Conservation (phyloP, 2,797 vertebrate species). For the Psittacula derbiana region DNA sequence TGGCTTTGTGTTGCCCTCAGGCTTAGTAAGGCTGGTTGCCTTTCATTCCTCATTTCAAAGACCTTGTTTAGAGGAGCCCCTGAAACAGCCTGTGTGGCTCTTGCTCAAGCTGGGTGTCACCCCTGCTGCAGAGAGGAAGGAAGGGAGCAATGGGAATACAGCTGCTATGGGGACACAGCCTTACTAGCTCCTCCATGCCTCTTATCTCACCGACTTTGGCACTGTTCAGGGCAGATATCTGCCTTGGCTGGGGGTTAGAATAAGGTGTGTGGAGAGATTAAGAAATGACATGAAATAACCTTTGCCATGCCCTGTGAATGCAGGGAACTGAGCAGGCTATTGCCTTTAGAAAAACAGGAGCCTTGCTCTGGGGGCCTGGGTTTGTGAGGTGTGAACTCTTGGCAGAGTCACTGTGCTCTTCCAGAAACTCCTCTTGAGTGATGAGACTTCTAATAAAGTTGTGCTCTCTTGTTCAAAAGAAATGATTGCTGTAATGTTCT, state of each 20-base stretch:
- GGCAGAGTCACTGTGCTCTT: background rate
- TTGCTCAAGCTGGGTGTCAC: background rate
- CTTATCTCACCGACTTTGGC: background rate
- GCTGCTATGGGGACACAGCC: background rate
- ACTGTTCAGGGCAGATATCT: background rate
- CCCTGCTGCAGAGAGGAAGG: background rate
- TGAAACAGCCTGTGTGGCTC: background rate
- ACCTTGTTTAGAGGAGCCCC: background rate
- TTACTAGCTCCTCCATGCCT: background rate
- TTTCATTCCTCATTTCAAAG: background rate
- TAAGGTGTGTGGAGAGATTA: background rate
- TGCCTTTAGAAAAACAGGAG: background rate
- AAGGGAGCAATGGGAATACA: background rate
- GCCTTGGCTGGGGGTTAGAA: background rate
- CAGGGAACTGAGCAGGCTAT: background rate
- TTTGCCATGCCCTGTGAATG: background rate
- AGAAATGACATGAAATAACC: background rate
- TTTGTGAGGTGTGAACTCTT: background rate
- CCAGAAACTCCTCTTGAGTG: background rate
- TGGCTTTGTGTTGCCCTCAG: background rate
- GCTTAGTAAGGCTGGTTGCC: background rate
- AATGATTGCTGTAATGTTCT: background rate
- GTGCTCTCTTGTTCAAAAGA: background rate
- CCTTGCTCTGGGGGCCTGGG: background rate
- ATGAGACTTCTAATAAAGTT: conserved; percentile 24